Percentiles rank a stretch among this genome's conserved stretches.
Evolutionary conservation across 2,113 vertebrate species (phyloP).

Genomic region (Mus pahari): DNA sequence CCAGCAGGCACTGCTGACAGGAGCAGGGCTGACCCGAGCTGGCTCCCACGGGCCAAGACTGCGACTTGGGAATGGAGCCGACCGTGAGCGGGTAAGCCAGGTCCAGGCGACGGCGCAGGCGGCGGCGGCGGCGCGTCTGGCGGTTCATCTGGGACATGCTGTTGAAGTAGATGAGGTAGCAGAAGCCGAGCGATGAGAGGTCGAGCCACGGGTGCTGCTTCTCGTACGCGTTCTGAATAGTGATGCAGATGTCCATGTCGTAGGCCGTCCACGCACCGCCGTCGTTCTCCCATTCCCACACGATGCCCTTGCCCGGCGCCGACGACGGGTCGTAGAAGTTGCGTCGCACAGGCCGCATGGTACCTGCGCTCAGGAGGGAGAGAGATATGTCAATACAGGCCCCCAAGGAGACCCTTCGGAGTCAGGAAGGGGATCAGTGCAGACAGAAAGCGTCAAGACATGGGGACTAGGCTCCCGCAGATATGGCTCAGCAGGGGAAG

Average conservation of each 20-base stretch:
- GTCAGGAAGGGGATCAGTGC: not conserved
- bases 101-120: slow-evolving; percentile 96
- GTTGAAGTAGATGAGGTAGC: slow-evolving; percentile 97
- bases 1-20: slow-evolving; percentile 96
- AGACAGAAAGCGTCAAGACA: not conserved
- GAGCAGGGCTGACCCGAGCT: slow-evolving; percentile 95
- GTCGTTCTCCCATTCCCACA: slow-evolving; percentile 99
- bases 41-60: slow-evolving; percentile 97
- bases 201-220: slow-evolving; percentile 99
- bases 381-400: not conserved
- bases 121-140: slow-evolving; percentile 94
- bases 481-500: not conserved
- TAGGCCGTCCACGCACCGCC: slow-evolving; percentile 95
- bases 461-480: not conserved
- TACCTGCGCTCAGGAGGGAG: slow-evolving; percentile 86
- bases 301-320: slow-evolving; percentile 95
- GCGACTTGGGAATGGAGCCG: slow-evolving; percentile 97
- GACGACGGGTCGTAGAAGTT: slow-evolving; percentile 98
- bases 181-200: slow-evolving; percentile 96
- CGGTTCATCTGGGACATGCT: slow-evolving; percentile 98
- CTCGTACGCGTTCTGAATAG: slow-evolving; percentile 98
- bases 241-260: slow-evolving; percentile 98
- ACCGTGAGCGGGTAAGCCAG: slow-evolving; percentile 97
- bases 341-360: slow-evolving; percentile 95
- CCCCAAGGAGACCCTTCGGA: not conserved